These are phyloP conservation scores for Sinopyrophorus schimmeli DNA, from an alignment of 2,888 invertebrate species.

Conservation along the genomic window DNA sequence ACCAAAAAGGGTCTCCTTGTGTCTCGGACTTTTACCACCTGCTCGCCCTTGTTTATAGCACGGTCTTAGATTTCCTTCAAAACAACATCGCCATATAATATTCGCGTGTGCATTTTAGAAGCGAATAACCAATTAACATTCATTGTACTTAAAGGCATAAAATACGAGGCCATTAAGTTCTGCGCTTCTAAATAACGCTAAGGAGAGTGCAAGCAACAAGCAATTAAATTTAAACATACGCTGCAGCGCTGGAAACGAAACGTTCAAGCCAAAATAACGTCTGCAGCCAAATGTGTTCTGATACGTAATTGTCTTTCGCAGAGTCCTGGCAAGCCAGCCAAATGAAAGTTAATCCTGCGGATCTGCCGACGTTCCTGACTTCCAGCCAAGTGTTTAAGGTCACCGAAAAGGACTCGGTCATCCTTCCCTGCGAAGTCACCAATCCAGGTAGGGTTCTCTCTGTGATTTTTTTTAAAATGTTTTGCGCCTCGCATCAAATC, in stretches of 20 bases:
- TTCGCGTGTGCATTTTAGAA: too few relatives aligned
- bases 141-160: background rate
- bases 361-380: conserved; percentile 54
- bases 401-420: conserved; percentile 60
- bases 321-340: conserved; percentile 46
- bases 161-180: background rate
- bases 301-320: conserved; percentile 37
- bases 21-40: too few relatives aligned
- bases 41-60: too few relatives aligned
- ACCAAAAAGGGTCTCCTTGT: too few relatives aligned
- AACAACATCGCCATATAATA: background rate
- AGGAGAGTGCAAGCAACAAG: conserved; percentile 5
- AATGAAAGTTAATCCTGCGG: conserved; percentile 51
- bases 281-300: conserved; percentile 16
- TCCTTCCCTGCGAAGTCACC: conserved; percentile 62
- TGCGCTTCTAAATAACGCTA: background rate
- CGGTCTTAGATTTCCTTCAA: background rate
- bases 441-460: conserved; percentile 58
- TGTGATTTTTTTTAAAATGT: conserved; percentile 1
- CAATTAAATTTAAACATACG: background rate
- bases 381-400: conserved; percentile 60
- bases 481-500: background rate
- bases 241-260: conserved; percentile 14
- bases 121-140: conserved; percentile 1
- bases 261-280: conserved; percentile 2